phyloP scores from a whole-genome alignment of 1,140 invertebrate genomes.

The Armadillidium nasatum region DNA sequence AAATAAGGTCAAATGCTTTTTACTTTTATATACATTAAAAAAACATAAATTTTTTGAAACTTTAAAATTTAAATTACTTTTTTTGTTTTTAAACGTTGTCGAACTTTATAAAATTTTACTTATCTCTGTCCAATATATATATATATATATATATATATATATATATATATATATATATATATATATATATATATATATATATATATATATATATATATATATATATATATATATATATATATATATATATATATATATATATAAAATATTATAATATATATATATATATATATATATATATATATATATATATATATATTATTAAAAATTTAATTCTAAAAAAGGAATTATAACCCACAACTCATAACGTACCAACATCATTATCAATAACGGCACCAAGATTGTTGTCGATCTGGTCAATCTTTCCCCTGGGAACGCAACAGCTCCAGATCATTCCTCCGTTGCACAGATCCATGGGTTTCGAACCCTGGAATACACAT shows the following conservation, averaged over 20 bases:
- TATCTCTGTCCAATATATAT: too few relatives aligned
- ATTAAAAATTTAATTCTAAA: too few relatives aligned
- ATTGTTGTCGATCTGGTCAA: slow-evolving; percentile 50
- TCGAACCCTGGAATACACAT: slow-evolving; percentile 78
- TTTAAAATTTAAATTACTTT: too few relatives aligned
- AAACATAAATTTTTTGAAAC: too few relatives aligned
- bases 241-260: slow-evolving; percentile 19
- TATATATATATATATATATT: background rate
- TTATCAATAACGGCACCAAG: slow-evolving; percentile 56
- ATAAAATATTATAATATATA: slow-evolving; percentile 1
- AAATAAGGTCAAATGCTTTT: too few relatives aligned
- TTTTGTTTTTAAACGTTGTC: too few relatives aligned
- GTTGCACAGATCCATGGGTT: slow-evolving; percentile 83
- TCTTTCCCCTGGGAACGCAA: slow-evolving; percentile 72
- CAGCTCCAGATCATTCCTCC: slow-evolving; percentile 89
- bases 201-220: too few relatives aligned
- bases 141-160: background rate
- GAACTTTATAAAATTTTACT: too few relatives aligned
- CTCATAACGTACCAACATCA: slow-evolving; percentile 63
- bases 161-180: too few relatives aligned
- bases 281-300: slow-evolving; percentile 8
- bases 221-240: background rate
- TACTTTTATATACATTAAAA: too few relatives aligned
- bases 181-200: too few relatives aligned
- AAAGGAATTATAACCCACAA: too few relatives aligned